Percentiles rank a stretch among this genome's conserved stretches.
Evolutionary conservation across 2,888 invertebrate species (phyloP).

Genomic region (Tinea pellionella): DNA sequence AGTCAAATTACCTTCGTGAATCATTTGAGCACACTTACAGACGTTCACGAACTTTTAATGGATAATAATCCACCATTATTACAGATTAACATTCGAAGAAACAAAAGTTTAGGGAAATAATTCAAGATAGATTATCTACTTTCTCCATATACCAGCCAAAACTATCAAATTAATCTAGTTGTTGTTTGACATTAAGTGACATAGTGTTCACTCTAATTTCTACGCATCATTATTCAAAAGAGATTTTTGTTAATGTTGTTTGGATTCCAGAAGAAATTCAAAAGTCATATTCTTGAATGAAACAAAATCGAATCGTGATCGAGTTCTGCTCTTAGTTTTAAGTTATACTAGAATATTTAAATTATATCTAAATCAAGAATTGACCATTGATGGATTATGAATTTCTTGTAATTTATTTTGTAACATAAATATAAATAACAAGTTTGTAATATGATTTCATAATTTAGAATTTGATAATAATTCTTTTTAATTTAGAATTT

Average conservation of each 20-base stretch:
- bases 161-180: constrained; percentile 28
- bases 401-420: neutral
- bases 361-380: neutral
- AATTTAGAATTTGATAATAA: neutral
- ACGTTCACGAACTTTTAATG: too few relatives aligned
- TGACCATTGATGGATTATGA: neutral
- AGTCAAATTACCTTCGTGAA: too few relatives aligned
- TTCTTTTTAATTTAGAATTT: neutral
- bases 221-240: constrained; percentile 17
- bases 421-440: neutral
- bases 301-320: neutral
- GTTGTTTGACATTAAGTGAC: constrained; percentile 32
- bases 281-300: neutral
- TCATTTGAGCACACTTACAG: too few relatives aligned
- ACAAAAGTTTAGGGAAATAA: too few relatives aligned
- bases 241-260: constrained; percentile 16
- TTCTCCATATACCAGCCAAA: too few relatives aligned
- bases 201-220: constrained; percentile 15
- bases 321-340: neutral
- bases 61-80: too few relatives aligned
- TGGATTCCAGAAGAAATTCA: neutral
- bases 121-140: too few relatives aligned
- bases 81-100: too few relatives aligned
- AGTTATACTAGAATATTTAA: too few relatives aligned
- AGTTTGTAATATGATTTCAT: too few relatives aligned